Percentiles rank a stretch among this genome's conserved stretches.
These are phyloP conservation scores for Microctonus aethiopoides DNA, from an alignment of 2,888 invertebrate genomes.

Conservation along the genomic window DNA sequence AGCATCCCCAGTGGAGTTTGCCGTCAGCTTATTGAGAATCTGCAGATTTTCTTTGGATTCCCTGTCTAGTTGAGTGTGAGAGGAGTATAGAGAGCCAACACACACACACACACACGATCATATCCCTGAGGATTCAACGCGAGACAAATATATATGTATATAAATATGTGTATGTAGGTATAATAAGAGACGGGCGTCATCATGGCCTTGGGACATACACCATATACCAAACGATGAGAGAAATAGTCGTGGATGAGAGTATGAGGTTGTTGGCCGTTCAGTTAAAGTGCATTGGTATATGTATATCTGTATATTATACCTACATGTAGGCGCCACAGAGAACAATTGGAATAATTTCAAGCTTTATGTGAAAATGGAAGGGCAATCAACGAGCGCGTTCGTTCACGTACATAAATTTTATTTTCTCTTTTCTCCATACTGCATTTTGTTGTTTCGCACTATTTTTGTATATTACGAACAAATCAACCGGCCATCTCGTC, in stretches of 20 bases:
- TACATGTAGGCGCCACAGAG: slow-evolving; percentile 4
- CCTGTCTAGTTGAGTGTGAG: slow-evolving; percentile 13
- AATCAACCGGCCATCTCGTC: slow-evolving; percentile 22
- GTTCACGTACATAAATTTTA: slow-evolving; percentile 4
- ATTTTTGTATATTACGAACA: background rate
- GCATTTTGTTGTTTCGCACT: background rate
- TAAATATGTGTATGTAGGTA: background rate
- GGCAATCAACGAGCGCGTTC: slow-evolving; percentile 18
- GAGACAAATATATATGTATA: background rate
- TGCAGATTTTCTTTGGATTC: slow-evolving; percentile 40
- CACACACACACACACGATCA: background rate
- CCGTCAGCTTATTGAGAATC: slow-evolving; percentile 43
- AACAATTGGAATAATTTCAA: slow-evolving; percentile 25
- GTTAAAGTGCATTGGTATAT: background rate
- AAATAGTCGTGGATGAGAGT: background rate
- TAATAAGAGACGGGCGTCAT: background rate
- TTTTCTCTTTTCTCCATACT: background rate
- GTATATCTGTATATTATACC: background rate
- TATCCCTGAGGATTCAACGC: slow-evolving; percentile 5
- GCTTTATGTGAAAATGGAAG: slow-evolving; percentile 19
- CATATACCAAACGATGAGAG: slow-evolving; percentile 6
- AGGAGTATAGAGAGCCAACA: background rate
- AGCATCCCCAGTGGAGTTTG: slow-evolving; percentile 37
- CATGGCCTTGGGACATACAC: background rate
- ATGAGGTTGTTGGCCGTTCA: background rate